Conservation (phyloP, 2,888 invertebrate genomes). For the Liodrosophila aerea region DNA sequence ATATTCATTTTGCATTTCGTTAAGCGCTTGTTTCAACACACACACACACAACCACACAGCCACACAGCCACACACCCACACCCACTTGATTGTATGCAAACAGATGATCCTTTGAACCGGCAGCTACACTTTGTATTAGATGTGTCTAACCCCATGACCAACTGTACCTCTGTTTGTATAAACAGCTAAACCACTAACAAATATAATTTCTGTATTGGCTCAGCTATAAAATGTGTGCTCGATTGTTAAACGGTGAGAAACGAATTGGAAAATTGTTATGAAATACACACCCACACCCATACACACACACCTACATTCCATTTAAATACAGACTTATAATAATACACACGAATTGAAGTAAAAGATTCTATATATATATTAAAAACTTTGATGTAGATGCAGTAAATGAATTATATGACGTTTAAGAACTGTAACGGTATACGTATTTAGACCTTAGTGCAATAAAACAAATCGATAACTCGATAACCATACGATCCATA, state of each 20-base stretch:
- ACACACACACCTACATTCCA: conserved; percentile 41
- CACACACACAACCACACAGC: conserved; percentile 1
- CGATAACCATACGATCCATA: conserved; percentile 6
- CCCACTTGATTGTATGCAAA: conserved; percentile 17
- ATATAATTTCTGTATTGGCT: conserved; percentile 54
- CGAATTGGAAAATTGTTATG: conserved; percentile 47
- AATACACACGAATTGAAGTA: conserved; percentile 5
- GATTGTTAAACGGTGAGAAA: conserved; percentile 55
- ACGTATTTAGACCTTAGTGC: conserved; percentile 69
- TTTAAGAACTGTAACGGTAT: conserved; percentile 68
- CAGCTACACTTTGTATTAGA: conserved; percentile 48
- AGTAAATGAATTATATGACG: conserved; percentile 25
- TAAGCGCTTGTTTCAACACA: conserved; percentile 48
- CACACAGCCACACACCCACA: conserved; percentile 14
- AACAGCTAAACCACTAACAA: conserved; percentile 51
- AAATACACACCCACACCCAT: conserved; percentile 19
- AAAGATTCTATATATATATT: conserved; percentile 16
- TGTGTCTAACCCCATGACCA: conserved; percentile 54
- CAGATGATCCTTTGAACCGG: conserved; percentile 36
- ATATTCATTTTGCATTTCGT: conserved; percentile 75
- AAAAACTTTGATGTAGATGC: conserved; percentile 16
- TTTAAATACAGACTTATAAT: conserved; percentile 23
- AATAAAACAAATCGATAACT: conserved; percentile 28
- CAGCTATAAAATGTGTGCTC: conserved; percentile 44
- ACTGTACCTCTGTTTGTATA: conserved; percentile 69